A percentile compares a stretch with the other conserved stretches of the same genome.
These are phyloP conservation scores for Listronotus bonariensis DNA, from an alignment of 1,140 invertebrate genomes.

Conservation along the genomic window DNA sequence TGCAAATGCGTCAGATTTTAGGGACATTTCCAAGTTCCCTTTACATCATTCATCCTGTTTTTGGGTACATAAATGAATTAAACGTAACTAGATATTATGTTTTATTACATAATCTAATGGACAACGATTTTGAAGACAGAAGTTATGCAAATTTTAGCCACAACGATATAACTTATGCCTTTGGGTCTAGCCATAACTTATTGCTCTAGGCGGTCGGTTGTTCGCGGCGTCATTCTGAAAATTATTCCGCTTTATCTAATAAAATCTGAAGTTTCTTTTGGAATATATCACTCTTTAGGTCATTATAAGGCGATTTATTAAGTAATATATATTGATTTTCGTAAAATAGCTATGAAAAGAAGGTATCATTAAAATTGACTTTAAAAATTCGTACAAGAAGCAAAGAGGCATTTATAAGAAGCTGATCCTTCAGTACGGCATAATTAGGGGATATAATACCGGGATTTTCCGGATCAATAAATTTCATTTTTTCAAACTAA, in stretches of 20 bases:
- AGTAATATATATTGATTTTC: conserved; percentile 4
- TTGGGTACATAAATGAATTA: conserved; percentile 6
- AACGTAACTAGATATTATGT: conserved; percentile 18
- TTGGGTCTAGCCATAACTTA: conserved; percentile 21
- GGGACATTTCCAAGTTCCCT: not conserved
- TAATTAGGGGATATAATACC: too few relatives aligned
- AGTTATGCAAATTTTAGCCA: conserved; percentile 23
- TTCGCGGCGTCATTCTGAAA: conserved; percentile 5
- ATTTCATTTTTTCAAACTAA: too few relatives aligned
- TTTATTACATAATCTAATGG: conserved; percentile 25
- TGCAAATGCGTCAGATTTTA: not conserved
- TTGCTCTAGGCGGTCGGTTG: conserved; percentile 3
- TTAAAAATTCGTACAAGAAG: too few relatives aligned
- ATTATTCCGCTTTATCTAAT: conserved; percentile 3
- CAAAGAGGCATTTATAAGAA: too few relatives aligned
- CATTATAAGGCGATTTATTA: conserved; percentile 9
- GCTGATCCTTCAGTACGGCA: too few relatives aligned
- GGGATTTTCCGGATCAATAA: too few relatives aligned
- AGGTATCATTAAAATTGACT: too few relatives aligned
- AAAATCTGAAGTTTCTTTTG: conserved; percentile 8
- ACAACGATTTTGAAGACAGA: conserved; percentile 15
- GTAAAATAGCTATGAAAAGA: not conserved
- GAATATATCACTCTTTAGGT: not conserved
- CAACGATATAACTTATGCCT: conserved; percentile 21
- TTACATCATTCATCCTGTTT: not conserved